Conservation (phyloP, 2,113 vertebrate species). For the Octodon degus region DNA sequence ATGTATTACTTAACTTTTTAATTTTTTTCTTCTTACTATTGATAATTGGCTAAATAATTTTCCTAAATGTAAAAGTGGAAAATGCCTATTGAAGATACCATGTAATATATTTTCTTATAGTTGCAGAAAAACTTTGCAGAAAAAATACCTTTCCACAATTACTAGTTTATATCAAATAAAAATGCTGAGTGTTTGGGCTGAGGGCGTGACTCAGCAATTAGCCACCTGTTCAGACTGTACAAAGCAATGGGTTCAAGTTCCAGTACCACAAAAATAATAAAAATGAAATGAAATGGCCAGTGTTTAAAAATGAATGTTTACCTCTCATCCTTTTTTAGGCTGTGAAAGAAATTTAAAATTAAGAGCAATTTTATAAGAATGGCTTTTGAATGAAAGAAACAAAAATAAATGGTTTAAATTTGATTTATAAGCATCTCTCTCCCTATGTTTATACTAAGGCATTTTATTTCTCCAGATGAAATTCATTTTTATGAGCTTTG, state of each 20-base stretch:
- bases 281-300: not conserved
- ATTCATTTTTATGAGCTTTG: not conserved
- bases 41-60: conserved; percentile 10
- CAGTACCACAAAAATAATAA: not conserved
- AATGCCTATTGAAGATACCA: not conserved
- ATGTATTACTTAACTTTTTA: not conserved
- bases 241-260: not conserved
- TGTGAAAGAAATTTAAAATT: conserved; percentile 25
- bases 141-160: conserved; percentile 17
- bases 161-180: not conserved
- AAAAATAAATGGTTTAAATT: conserved; percentile 13
- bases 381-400: not conserved
- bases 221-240: no score
- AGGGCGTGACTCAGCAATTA: not conserved
- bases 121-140: not conserved
- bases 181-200: not conserved
- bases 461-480: conserved; percentile 30
- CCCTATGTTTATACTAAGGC: not conserved
- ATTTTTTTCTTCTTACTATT: not conserved
- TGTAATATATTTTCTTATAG: not conserved
- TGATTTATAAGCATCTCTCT: not conserved
- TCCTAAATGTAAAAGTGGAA: conserved; percentile 36
- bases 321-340: conserved; percentile 12
- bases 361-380: not conserved
- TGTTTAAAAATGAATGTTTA: not conserved